phyloP scores from a whole-genome alignment of 2,888 invertebrate genomes.

The Lithophane semibrunnea region DNA sequence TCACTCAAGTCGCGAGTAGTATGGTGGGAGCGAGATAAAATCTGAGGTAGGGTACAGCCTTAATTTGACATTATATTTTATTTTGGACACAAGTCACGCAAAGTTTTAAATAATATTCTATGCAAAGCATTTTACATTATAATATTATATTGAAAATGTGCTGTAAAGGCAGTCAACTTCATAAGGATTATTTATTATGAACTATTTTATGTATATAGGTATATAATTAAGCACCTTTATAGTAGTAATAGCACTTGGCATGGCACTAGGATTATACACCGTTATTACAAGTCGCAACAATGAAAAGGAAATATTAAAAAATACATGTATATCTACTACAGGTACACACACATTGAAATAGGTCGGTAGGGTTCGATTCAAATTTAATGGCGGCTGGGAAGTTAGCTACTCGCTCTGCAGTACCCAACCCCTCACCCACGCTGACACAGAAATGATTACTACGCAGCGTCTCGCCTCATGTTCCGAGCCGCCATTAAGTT shows the following conservation, averaged over 20 bases:
- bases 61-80: neutral
- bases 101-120: neutral
- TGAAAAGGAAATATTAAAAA: constrained; percentile 2
- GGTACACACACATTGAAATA: neutral
- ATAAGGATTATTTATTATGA: constrained; percentile 14
- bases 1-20: too few relatives aligned
- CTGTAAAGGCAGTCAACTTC: constrained; percentile 16
- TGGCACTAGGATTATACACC: constrained; percentile 49
- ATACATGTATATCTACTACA: neutral
- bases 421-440: too few relatives aligned
- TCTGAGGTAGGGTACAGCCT: too few relatives aligned
- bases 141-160: constrained; percentile 18
- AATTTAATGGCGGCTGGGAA: too few relatives aligned
- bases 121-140: constrained; percentile 2
- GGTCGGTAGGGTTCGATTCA: neutral
- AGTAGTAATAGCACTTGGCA: constrained; percentile 48
- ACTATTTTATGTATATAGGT: constrained; percentile 10
- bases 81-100: constrained; percentile 14
- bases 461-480: too few relatives aligned
- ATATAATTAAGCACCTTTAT: constrained; percentile 28
- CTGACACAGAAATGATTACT: too few relatives aligned
- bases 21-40: too few relatives aligned
- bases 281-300: neutral
- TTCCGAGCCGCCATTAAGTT: too few relatives aligned
- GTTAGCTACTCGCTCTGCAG: too few relatives aligned